Base-by-base conservation (phyloP, 2,888 invertebrate species). In the Oligia fasciuncula region DNA sequence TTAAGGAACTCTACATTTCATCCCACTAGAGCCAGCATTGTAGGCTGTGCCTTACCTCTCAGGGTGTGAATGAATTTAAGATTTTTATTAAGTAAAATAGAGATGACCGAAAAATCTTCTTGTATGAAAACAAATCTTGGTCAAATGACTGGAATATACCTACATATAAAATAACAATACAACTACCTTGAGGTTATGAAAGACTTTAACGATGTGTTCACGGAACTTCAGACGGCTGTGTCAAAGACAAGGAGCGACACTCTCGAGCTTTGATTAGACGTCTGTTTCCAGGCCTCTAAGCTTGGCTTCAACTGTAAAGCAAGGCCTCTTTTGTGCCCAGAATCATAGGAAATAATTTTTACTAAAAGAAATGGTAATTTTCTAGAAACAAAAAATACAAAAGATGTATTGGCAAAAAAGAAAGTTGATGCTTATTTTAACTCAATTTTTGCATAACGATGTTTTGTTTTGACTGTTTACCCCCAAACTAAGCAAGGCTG, bases 191-290 rank as follows among this genome's bases (percentile, higher is more conserved):
- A 46, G 13, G 35, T 14, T 43, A n/a, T 46, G 60, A 60, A 49
- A 66, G 49, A 46, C 60, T 17, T 54, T 68, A 63, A 75, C 54
- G 62, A 80, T 14, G 75, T 80, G 17, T 57, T 80, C 54, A 63
- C 35, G 43, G 62, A 3, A n/a, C 75, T 14, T 49, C 60, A 54
- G 17, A 35, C 74, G 51, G 14, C 9, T 51, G 62, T 40, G 54
- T 63, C 67, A 46, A 74, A 54, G 46, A 29, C 74, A 68, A 74
- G 51, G 49, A 49, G 67, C 17, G 40, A 19, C 46, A 40, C 66
- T 17, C 79, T 60, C 43, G 2, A 49, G 67, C 62, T 81, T 54
- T 67, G 67, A 74, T 81, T 81, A 81, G 67, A 23, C 67, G 43
- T n/a, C 9, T 81, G 74, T 81, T 17, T 60, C 46, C 35, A 5